These are phyloP conservation scores for Paramuricea clavata DNA, from an alignment of 92 coral and sea anemone genomes.

Conservation along the genomic window DNA sequence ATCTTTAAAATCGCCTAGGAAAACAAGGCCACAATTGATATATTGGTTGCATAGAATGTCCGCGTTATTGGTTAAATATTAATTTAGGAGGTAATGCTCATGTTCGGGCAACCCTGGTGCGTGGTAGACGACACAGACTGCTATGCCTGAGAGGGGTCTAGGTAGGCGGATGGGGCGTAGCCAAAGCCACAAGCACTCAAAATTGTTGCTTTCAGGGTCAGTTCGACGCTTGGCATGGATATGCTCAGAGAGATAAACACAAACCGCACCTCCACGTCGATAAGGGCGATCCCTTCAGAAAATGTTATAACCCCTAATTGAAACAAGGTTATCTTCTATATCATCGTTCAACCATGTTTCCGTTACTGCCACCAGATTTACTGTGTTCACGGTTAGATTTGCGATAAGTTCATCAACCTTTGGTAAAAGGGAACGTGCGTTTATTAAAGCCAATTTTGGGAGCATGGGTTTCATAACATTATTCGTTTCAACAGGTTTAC, in stretches of 20 bases:
- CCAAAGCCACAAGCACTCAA: constrained; percentile 53
- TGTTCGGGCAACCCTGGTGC: background rate
- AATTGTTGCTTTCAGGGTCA: background rate
- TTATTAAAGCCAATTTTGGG: background rate
- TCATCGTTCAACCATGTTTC: constrained; percentile 66
- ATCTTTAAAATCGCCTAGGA: background rate
- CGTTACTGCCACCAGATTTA: constrained; percentile 56
- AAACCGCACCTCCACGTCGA: constrained; percentile 26
- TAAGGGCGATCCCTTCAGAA: constrained; percentile 51
- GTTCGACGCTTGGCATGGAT: background rate
- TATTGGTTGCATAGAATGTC: background rate
- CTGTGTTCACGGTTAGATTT: background rate
- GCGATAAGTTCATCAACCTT: constrained; percentile 34
- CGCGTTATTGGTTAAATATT: background rate
- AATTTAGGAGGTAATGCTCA: background rate
- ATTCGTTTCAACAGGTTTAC: too few species aligned
- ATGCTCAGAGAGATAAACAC: background rate
- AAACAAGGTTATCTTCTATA: constrained; percentile 52
- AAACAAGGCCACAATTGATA: background rate
- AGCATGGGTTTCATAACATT: background rate
- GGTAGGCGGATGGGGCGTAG: constrained; percentile 52
- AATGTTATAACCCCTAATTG: constrained; percentile 52
- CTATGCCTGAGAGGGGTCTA: background rate
- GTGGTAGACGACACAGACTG: background rate
- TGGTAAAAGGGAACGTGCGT: background rate